phyloP scores from a whole-genome alignment of 2,888 invertebrate species.

The Parochlus steinenii region DNA sequence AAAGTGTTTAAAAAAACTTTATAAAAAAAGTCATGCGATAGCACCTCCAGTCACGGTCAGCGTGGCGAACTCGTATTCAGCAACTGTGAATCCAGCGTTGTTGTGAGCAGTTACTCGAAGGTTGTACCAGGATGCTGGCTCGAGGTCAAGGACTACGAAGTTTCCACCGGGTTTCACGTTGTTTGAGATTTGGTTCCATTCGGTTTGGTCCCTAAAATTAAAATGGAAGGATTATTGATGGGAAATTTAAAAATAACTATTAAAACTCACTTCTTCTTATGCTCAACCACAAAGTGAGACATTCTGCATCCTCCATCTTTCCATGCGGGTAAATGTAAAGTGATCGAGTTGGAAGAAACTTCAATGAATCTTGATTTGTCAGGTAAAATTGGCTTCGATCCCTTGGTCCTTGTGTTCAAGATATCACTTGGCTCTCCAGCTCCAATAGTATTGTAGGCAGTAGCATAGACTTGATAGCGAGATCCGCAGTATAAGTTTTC shows the following conservation, averaged over 20 bases:
- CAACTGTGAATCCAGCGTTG: conserved; percentile 89
- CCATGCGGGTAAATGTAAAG: conserved; percentile 84
- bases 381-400: conserved; percentile 84
- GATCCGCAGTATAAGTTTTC: conserved; percentile 85
- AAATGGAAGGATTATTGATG: conserved; percentile 9
- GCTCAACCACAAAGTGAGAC: conserved; percentile 87
- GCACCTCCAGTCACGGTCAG: conserved; percentile 87
- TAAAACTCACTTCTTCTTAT: conserved; percentile 65
- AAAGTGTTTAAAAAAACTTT: conserved; percentile 9
- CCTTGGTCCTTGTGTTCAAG: conserved; percentile 77
- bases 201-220: conserved; percentile 49
- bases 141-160: conserved; percentile 78
- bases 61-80: conserved; percentile 90
- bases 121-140: conserved; percentile 88
- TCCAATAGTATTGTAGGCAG: conserved; percentile 85
- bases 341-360: conserved; percentile 83
- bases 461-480: conserved; percentile 82
- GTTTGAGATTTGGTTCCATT: conserved; percentile 90
- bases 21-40: conserved; percentile 21
- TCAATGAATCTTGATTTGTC: conserved; percentile 82
- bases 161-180: conserved; percentile 83
- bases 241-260: background rate
- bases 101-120: conserved; percentile 84
- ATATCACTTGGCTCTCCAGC: conserved; percentile 82
- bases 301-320: conserved; percentile 90